Evolutionary conservation across 92 coral and sea anemone genomes (phyloP).

Genomic region (Parazoanthus swiftii): DNA sequence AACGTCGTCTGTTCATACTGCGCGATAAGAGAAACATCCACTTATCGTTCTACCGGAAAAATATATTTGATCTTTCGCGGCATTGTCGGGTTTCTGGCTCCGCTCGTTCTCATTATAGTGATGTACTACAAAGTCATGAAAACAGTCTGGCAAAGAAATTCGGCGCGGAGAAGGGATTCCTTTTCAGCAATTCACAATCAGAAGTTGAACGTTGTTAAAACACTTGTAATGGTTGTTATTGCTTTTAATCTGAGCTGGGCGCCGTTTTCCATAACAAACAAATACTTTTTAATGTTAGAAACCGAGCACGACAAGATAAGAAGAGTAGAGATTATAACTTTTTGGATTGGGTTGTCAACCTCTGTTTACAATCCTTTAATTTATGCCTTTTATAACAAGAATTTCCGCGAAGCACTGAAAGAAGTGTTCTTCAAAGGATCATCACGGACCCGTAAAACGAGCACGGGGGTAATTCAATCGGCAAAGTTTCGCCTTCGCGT

Average conservation of each 20-base stretch:
- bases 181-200: conserved; percentile 49
- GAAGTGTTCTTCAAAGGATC: conserved; percentile 55
- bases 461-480: not conserved
- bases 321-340: conserved; percentile 64
- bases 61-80: conserved; percentile 59
- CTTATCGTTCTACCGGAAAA: conserved; percentile 41
- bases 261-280: conserved; percentile 69
- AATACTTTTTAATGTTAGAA: conserved; percentile 49
- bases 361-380: conserved; percentile 78
- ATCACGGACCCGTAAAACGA: not conserved
- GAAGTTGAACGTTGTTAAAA: conserved; percentile 61
- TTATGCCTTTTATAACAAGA: conserved; percentile 77
- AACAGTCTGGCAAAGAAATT: conserved; percentile 59
- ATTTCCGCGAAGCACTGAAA: conserved; percentile 70
- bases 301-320: conserved; percentile 36
- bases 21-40: conserved; percentile 61
- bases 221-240: conserved; percentile 62
- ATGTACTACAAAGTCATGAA: conserved; percentile 67
- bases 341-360: conserved; percentile 77
- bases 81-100: conserved; percentile 52
- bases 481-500: conserved; percentile 33
- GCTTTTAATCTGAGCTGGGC: conserved; percentile 80
- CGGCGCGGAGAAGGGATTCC: not conserved
- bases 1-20: conserved; percentile 54
- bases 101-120: conserved; percentile 45